Conservation (phyloP, 2,797 vertebrate species). For the Silurus lanzhouensis region DNA sequence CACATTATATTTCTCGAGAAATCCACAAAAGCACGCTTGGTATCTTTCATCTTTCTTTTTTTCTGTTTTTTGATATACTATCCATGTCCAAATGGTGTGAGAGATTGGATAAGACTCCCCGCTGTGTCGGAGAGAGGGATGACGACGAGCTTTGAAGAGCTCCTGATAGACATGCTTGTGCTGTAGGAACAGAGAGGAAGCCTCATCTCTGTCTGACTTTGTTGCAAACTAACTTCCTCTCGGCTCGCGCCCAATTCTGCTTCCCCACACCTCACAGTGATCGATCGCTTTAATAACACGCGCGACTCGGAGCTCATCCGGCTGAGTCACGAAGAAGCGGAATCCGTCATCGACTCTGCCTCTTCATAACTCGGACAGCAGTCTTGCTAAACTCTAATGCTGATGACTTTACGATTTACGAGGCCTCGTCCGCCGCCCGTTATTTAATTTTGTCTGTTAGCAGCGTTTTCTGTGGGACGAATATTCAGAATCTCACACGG, state of each 20-base stretch:
- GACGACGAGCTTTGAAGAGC: not conserved
- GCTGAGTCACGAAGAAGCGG: not conserved
- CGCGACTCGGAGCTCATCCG: not conserved
- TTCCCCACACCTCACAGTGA: not conserved
- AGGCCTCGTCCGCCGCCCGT: too few species aligned
- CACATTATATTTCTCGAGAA: not conserved
- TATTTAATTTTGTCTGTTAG: not conserved
- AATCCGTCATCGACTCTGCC: not conserved
- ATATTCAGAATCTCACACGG: too few species aligned
- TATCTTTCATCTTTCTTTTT: not conserved
- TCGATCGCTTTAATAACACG: conserved; percentile 1
- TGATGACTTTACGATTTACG: not conserved
- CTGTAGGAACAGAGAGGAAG: not conserved
- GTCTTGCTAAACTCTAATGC: not conserved
- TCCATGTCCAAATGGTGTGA: not conserved
- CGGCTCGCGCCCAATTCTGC: not conserved
- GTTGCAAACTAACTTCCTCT: not conserved
- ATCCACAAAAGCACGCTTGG: not conserved
- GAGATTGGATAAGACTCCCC: not conserved
- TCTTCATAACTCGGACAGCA: not conserved
- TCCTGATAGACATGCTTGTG: not conserved
- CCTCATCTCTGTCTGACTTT: not conserved
- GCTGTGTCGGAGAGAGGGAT: not conserved
- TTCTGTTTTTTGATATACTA: not conserved
- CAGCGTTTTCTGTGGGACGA: too few species aligned